These are phyloP conservation scores for Prunella himalayana DNA, from an alignment of 2,113 vertebrate genomes.

Conservation along the genomic window DNA sequence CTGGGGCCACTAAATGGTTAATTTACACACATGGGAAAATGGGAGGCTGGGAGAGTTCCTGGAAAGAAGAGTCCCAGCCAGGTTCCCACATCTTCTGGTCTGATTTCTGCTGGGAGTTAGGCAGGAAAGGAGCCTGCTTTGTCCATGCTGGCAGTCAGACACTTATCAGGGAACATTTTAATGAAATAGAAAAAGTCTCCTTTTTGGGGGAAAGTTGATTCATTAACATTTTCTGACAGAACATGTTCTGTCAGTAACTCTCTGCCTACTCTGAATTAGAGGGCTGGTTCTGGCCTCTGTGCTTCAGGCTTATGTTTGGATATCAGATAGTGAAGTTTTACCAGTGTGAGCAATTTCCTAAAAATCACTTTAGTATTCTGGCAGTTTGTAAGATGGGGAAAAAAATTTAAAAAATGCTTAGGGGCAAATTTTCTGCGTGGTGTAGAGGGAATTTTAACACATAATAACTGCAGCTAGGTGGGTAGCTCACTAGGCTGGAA, in stretches of 20 bases:
- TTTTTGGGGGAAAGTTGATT: not conserved
- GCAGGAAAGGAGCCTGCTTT: not conserved
- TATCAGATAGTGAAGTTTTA: conserved; percentile 19
- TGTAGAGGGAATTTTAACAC: not conserved
- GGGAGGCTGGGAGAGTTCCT: not conserved
- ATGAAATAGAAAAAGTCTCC: not conserved
- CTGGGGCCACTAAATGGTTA: not conserved
- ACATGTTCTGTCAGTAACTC: not conserved
- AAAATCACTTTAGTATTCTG: conserved; percentile 20
- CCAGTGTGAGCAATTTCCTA: not conserved
- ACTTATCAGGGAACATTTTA: not conserved
- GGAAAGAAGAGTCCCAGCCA: not conserved
- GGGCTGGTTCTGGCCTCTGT: not conserved
- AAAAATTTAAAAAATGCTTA: not conserved
- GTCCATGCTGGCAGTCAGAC: not conserved
- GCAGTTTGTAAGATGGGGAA: not conserved
- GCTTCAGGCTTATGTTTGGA: not conserved
- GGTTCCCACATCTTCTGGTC: not conserved
- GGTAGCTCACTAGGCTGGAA: not conserved
- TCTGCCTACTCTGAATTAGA: not conserved
- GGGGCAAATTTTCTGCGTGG: not conserved
- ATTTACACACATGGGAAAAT: not conserved
- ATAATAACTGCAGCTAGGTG: not conserved
- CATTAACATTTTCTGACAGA: not conserved
- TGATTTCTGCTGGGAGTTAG: not conserved